Percentiles rank a stretch among this genome's conserved stretches.
Conservation (phyloP, 2,797 vertebrate genomes). For the Epinephelus awoara region DNA sequence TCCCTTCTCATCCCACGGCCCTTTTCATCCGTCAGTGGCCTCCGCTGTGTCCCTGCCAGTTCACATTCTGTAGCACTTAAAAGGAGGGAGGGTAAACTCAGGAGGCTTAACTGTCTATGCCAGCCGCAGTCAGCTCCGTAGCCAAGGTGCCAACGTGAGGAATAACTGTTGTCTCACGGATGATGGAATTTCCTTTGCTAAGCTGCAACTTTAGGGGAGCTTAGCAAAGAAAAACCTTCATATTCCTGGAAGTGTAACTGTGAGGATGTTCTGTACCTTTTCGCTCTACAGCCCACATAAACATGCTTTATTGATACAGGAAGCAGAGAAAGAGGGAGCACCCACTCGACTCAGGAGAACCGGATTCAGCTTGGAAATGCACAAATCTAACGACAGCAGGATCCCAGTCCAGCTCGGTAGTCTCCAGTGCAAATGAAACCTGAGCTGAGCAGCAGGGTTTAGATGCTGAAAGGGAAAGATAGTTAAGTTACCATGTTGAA, state of each 20-base stretch:
- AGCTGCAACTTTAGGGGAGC: conserved; percentile 34
- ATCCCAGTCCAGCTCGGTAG: conserved; percentile 30
- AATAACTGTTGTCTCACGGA: conserved; percentile 67
- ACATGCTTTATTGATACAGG: conserved; percentile 70
- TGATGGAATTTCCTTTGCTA: conserved; percentile 70
- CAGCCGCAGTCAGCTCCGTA: conserved; percentile 50
- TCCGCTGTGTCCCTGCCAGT: conserved; percentile 70
- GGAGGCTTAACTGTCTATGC: conserved; percentile 59
- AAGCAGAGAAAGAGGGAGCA: conserved; percentile 39
- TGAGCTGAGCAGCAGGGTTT: conserved; percentile 46
- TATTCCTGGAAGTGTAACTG: conserved; percentile 62
- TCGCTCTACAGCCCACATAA: conserved; percentile 45
- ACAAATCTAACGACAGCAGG: conserved; percentile 11
- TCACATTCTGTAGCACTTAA: conserved; percentile 67
- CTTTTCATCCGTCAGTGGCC: conserved; percentile 70
- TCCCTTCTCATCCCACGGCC: conserved; percentile 26
- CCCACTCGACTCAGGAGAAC: conserved; percentile 5
- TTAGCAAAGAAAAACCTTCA: conserved; percentile 33
- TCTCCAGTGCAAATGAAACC: conserved; percentile 53
- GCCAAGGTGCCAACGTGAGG: conserved; percentile 61
- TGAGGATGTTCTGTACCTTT: conserved; percentile 73
- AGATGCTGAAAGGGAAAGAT: conserved; percentile 44
- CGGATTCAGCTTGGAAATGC: conserved; percentile 22
- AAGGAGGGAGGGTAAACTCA: conserved; percentile 56
- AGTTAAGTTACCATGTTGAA: conserved; percentile 70